Percentiles rank a stretch among this genome's conserved stretches.
Evolutionary conservation across 37 sponge, comb jelly and placozoan species (phyloP).

Genomic region (Eunapius fragilis): DNA sequence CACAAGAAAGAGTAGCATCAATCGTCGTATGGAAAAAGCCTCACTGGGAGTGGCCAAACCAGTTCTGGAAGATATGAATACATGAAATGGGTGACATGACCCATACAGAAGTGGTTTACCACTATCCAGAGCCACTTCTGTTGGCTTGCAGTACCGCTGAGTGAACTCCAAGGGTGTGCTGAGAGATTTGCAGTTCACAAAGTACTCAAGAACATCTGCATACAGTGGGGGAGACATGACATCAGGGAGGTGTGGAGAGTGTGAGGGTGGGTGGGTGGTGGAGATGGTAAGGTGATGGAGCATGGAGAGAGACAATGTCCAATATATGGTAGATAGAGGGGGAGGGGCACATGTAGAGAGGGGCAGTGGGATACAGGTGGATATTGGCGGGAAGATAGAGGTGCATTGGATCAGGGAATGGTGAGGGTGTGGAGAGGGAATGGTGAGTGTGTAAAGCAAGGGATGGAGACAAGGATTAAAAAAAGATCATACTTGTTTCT

Average conservation of each 20-base stretch:
- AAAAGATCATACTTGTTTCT: neutral
- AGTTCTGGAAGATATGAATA: neutral
- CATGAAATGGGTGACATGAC: neutral
- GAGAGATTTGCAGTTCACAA: slow-evolving; percentile 24
- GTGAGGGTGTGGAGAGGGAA: too few relatives aligned
- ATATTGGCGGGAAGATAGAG: too few relatives aligned
- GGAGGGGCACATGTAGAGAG: neutral
- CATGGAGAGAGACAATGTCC: too few relatives aligned
- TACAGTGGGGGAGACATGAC: neutral
- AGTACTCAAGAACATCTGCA: slow-evolving; percentile 81
- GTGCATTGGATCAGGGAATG: too few relatives aligned
- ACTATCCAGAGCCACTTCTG: slow-evolving; percentile 53
- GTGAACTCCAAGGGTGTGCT: slow-evolving; percentile 57
- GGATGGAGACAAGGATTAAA: neutral
- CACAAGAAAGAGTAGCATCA: neutral
- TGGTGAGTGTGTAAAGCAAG: neutral
- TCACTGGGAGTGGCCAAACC: neutral
- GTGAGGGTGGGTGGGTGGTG: neutral
- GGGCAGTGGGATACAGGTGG: neutral
- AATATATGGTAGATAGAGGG: neutral
- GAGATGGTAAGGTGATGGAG: too few relatives aligned
- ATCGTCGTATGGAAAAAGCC: too few relatives aligned
- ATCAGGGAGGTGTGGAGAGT: neutral
- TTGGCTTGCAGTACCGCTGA: slow-evolving; percentile 40
- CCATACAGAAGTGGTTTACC: slow-evolving; percentile 24